Evolutionary conservation across 2,113 vertebrate genomes (phyloP), one percentile per base, ranked within the genome.

Genomic region (Hippoglossus stenolepis): DNA sequence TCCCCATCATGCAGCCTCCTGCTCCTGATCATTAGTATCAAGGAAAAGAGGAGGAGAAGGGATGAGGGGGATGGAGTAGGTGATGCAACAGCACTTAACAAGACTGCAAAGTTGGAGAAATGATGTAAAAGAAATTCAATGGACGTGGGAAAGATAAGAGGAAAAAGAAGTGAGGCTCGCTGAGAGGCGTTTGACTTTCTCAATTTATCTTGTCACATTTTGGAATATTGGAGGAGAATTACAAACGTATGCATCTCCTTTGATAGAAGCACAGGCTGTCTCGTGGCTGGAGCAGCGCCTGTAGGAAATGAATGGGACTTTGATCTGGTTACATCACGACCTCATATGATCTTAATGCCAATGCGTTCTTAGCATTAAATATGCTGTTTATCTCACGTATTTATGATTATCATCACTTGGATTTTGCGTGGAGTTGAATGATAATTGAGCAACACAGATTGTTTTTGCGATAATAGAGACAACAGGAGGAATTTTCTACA

Each of bases 51-150:
- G 17, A 24, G 20, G 62, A 11, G 38, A 43, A 14, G 23, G 26
- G 10, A 9, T 2, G 12, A 28, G 47, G 31, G 56, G 24, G 1
- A 8, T 23, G 70, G 49, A 11, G 1, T 38, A 8, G 18, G 70
- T 83, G 85, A 87, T 85, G 80, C 80, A 88, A 81, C 65, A 21
- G 69, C 63, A 57, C 75, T 76, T 74, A 63, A 24, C 26, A 24
- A n/a, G 35, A 80, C 65, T 75, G 80, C 63, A 72, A 85, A 81
- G 76, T 85, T 83, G 47, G 43, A 58, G 58, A 65, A 51, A 58
- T 49, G 40, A 45, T 67, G 64, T 47, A 73, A 60, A 59, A 67
- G 57, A 73, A 72, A 60, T 23, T 9, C 2, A 23, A 54, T 23
- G 57, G 18, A 40, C 10, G 47, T 5, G 23, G n/a, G n/a, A 40